Base-by-base conservation (phyloP, 2,113 vertebrate genomes). In the Salvelinus sp. region DNA sequence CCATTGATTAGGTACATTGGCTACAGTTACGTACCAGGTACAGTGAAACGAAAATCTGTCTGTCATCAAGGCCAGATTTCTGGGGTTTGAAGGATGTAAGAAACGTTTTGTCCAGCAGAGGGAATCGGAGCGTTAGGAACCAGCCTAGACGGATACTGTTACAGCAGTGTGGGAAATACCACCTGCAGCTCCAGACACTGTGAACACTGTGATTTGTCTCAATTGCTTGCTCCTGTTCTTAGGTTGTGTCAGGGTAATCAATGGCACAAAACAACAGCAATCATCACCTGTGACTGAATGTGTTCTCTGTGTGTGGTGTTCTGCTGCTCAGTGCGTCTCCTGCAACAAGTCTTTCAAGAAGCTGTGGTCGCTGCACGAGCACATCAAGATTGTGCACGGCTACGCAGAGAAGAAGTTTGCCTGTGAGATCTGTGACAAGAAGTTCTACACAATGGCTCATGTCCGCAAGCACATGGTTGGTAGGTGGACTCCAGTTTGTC, bases 341-440 rank as follows among this genome's bases (percentile, higher is more conserved):
- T 99, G 97, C 91, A 98, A 97, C 87, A 99, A 99, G 87, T 97
- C 96, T 0, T 99, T 99, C 91, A 99, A 99, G 94, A 99, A 99
- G 89, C 95, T 99, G 85, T 99, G 98, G 98, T 99, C 97, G 33
- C 95, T 99, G 86, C 98, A 99, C 0, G 97, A 99, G 88, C 98
- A 99, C 83, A 99, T 97, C 84, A 99, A 99, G 93, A 98, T 99
- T 1, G 96, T 99, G 86, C 98, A 99, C 5, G 97, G 98, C 70
- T 99, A 98, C 20, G 97, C 98, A 44, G 98, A 99, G 76, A 99
- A 99, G 94, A 99, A 99, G 79, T 99, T 99, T 90, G 96, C 98
- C 33, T 99, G 98, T 82, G 98, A 99, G 89, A 99, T 99, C 69
- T 99, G 98, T 3, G 98, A 98, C 86, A 99, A 99, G 91, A 99